Percentiles rank a stretch among this genome's conserved stretches.
These are phyloP conservation scores for Scaptomyza hsui DNA, from an alignment of 1,140 invertebrate genomes.

Conservation along the genomic window DNA sequence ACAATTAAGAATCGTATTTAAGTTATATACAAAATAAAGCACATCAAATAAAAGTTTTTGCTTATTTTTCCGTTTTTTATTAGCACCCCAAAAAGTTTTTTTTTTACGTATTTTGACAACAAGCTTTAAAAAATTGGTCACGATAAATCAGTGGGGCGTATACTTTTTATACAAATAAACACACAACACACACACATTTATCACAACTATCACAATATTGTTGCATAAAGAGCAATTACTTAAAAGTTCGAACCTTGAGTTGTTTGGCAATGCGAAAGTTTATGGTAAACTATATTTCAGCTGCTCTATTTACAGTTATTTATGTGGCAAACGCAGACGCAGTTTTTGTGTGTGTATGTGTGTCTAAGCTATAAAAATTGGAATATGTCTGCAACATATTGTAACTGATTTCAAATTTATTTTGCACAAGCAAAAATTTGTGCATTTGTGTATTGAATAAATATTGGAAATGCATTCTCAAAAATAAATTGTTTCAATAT, in stretches of 20 bases:
- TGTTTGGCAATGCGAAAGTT: constrained; percentile 52
- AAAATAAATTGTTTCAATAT: not conserved
- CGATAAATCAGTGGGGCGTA: constrained; percentile 71
- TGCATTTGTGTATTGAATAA: constrained; percentile 15
- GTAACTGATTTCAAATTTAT: constrained; percentile 14
- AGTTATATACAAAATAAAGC: constrained; percentile 23
- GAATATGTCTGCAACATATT: constrained; percentile 15
- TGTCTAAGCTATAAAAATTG: not conserved
- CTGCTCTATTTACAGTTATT: constrained; percentile 63
- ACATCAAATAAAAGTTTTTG: constrained; percentile 59
- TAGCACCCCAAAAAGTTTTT: constrained; percentile 33
- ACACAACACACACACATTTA: constrained; percentile 18
- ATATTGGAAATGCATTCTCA: no score
- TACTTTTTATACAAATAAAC: constrained; percentile 13
- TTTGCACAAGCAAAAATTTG: constrained; percentile 17
- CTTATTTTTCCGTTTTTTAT: constrained; percentile 20
- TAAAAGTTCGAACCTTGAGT: constrained; percentile 58
- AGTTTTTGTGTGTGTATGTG: constrained; percentile 1
- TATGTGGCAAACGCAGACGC: constrained; percentile 25
- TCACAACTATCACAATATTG: constrained; percentile 62
- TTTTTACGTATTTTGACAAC: constrained; percentile 58
- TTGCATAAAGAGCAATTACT: constrained; percentile 76
- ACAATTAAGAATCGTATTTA: constrained; percentile 34
- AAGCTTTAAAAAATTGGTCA: constrained; percentile 66
- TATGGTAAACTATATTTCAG: constrained; percentile 63